phyloP scores from a whole-genome alignment of 2,888 invertebrate species.

The Stomorhina lunata region DNA sequence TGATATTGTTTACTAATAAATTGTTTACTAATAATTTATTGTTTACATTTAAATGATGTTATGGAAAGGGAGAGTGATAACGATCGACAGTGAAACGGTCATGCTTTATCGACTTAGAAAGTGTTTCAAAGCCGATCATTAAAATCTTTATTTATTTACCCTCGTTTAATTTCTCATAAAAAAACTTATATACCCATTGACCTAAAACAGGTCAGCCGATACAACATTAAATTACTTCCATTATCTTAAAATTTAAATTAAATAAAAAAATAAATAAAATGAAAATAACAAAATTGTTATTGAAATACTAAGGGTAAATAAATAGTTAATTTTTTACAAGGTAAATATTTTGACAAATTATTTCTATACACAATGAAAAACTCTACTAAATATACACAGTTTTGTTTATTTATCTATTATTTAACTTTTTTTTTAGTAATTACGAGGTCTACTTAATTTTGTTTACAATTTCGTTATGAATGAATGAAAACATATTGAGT shows the following conservation, averaged over 20 bases:
- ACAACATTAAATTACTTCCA: neutral
- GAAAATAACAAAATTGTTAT: neutral
- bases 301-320: no score
- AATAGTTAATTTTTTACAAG: no score
- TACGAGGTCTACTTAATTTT: slow-evolving; percentile 20
- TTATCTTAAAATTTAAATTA: neutral
- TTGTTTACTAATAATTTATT: no score
- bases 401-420: neutral
- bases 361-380: neutral
- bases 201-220: neutral
- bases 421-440: neutral
- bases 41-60: no score
- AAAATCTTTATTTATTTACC: no score
- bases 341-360: slow-evolving; percentile 31
- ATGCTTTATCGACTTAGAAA: no score
- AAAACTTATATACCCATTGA: no score
- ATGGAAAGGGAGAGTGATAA: no score
- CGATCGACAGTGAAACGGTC: no score
- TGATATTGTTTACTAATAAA: no score
- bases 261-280: neutral
- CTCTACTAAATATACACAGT: neutral
- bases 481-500: neutral
- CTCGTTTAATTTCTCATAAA: no score
- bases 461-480: slow-evolving; percentile 25
- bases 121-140: no score